A percentile compares a stretch with the other conserved stretches of the same genome.
These are phyloP conservation scores for Pangasianodon hypophthalmus DNA, from an alignment of 2,113 vertebrate genomes.

Conservation along the genomic window DNA sequence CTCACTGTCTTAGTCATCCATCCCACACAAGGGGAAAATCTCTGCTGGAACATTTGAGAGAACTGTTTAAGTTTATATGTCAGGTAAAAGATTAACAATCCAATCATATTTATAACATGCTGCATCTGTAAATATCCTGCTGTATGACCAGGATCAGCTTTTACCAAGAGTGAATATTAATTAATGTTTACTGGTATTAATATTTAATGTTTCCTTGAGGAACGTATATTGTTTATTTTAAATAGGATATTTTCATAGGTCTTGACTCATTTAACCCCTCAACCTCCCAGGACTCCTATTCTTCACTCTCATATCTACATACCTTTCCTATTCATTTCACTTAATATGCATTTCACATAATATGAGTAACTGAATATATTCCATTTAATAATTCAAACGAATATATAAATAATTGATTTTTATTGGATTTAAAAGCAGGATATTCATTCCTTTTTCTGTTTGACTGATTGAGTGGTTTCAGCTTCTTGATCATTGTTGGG, in stretches of 20 bases:
- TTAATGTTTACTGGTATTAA: background rate
- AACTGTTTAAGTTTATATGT: conserved; percentile 25
- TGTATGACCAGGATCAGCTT: background rate
- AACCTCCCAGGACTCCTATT: background rate
- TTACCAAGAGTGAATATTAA: background rate
- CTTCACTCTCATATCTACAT: background rate
- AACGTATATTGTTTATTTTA: background rate
- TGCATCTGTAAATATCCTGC: background rate
- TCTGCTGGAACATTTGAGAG: conserved; percentile 45
- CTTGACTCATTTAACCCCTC: background rate
- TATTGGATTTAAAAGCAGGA: no score
- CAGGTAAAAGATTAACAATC: conserved; percentile 8
- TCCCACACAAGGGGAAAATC: conserved; percentile 27
- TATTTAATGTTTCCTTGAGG: background rate
- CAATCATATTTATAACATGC: background rate
- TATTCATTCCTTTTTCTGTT: background rate
- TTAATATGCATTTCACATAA: background rate
- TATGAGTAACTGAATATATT: background rate
- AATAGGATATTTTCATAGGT: background rate
- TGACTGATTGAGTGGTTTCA: background rate
- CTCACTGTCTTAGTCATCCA: conserved; percentile 40
- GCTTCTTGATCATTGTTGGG: no score
- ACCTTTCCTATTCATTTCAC: background rate
- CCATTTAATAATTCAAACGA: no score
- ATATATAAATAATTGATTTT: no score